Percentiles rank a stretch among this genome's conserved stretches.
Evolutionary conservation across 1,140 invertebrate species (phyloP).

Genomic region (Nasonia longicornis): DNA sequence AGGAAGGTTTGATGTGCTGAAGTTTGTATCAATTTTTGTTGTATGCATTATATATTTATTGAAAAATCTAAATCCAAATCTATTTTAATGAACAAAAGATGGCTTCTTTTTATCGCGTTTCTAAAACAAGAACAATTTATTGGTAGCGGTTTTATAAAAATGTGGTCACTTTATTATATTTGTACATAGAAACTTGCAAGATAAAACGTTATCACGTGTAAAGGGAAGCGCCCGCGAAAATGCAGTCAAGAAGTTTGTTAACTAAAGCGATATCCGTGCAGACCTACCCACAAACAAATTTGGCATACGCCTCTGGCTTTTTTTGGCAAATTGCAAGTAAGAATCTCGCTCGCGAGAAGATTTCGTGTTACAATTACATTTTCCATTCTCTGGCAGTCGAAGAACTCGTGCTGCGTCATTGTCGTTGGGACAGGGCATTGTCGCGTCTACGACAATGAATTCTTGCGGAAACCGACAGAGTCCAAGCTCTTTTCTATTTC

Average conservation of each 20-base stretch:
- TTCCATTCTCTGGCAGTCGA: constrained; percentile 28
- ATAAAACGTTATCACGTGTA: no score
- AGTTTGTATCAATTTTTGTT: no score
- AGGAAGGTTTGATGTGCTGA: no score
- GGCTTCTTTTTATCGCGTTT: no score
- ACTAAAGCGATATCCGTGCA: not conserved
- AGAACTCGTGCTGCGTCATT: constrained; percentile 55
- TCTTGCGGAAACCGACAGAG: constrained; percentile 40
- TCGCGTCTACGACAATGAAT: constrained; percentile 50
- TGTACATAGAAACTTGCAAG: no score
- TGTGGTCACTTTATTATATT: no score
- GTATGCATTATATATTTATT: no score
- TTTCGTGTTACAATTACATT: constrained; percentile 33
- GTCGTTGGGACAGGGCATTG: constrained; percentile 47
- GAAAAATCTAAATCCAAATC: no score
- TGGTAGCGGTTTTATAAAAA: no score
- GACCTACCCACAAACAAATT: not conserved
- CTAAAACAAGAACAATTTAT: no score
- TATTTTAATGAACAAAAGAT: no score
- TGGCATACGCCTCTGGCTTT: not conserved
- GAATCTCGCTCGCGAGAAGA: constrained; percentile 19
- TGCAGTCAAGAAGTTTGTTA: not conserved
- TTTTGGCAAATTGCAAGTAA: not conserved
- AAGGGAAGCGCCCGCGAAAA: no score
- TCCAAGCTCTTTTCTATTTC: constrained; percentile 48